phyloP scores from a whole-genome alignment of 2,888 invertebrate species.

The Eupithecia inturbata region DNA sequence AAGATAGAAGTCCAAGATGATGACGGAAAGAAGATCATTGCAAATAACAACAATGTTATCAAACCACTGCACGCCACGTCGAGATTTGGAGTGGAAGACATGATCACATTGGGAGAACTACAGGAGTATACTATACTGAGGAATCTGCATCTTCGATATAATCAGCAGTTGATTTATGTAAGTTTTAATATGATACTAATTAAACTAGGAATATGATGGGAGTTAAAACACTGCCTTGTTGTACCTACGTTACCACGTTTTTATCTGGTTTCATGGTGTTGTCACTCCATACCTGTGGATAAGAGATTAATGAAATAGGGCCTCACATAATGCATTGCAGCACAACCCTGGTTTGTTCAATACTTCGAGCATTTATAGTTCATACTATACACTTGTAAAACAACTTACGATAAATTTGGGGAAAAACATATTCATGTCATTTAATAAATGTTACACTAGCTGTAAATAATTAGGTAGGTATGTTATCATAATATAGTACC shows the following conservation, averaged over 20 bases:
- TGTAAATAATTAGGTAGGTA: conserved; percentile 3
- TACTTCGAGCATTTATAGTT: no score
- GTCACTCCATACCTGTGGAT: no score
- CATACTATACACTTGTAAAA: no score
- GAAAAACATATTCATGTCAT: not conserved
- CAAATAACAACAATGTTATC: conserved; percentile 84
- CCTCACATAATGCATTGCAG: no score
- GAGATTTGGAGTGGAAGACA: conserved; percentile 94
- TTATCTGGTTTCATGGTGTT: no score
- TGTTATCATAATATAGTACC: not conserved
- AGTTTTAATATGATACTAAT: conserved; percentile 69
- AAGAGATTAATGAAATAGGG: no score
- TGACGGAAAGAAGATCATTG: conserved; percentile 89
- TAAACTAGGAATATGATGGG: not conserved
- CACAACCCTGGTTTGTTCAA: no score
- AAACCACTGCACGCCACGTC: conserved; percentile 92
- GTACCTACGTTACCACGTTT: not conserved
- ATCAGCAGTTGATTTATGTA: conserved; percentile 95
- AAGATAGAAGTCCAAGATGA: conserved; percentile 92
- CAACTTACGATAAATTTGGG: not conserved
- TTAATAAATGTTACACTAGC: not conserved
- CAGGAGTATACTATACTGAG: conserved; percentile 97
- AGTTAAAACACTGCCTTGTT: not conserved
- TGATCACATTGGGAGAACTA: conserved; percentile 97
- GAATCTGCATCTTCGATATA: conserved; percentile 95